Base-by-base conservation (phyloP, 2,797 vertebrate genomes). In the Chelon labrosus region DNA sequence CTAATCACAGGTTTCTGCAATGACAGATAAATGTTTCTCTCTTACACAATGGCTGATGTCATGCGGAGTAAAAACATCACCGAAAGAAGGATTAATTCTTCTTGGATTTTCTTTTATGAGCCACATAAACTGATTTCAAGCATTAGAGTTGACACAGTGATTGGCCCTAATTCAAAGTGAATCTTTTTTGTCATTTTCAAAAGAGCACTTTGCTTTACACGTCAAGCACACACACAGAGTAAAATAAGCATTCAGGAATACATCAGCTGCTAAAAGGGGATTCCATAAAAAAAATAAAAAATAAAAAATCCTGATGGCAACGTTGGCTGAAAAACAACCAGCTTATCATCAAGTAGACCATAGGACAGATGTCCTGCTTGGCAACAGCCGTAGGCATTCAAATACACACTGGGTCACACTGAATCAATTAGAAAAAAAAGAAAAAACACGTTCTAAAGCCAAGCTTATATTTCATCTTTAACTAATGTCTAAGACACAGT, bases 271-370 rank as follows among this genome's bases (percentile, higher is more conserved):
- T 83, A 54, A 85, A 74, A 85, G 60, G 42, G 63, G 80, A 87
- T 90, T 85, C 65, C 37, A 76, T 47, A 3, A 53, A 51, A 78
- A 31, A 31, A 31, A 27, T 27, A 31, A 31, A 31, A 31, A 31
- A 31, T 2, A 31, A 63, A 58, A 90, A 87, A 91, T 83, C 87
- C 89, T 85, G 80, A 85, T 85, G 69, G 82, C 22, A 60, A 52
- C 56, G 46, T 71, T 87, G 88, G 86, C 82, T 80, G 52, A 35
- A 70, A 74, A 73, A 52, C 77, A 77, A 54, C 44, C 20, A 70
- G 86, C 81, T 91, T 85, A 88, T 82, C 64, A 70, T 69, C 70
- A 89, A 83, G 70, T 84, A 83, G 84, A 88, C 77, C 84, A 87
- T 46, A 19, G 58, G 77, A 31, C 62, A 22, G 38, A 68, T 27